Evolutionary conservation across 2,888 invertebrate species (phyloP), one percentile per base, ranked within the genome.

Genomic region (Athalia circularis): DNA sequence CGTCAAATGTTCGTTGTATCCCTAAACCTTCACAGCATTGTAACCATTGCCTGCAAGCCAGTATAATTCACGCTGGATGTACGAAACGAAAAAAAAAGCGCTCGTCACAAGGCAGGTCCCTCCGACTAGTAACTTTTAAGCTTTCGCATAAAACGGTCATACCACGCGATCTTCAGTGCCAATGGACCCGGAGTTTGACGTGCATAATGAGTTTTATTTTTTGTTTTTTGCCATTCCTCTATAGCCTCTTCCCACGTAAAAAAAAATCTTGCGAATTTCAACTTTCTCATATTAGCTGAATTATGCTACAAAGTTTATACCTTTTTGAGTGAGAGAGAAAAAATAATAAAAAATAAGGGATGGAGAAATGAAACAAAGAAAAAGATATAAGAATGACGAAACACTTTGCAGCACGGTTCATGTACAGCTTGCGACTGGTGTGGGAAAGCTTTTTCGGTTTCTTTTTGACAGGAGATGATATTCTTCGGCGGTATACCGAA

Each of bases 81-180:
- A 29, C 29, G 29, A 29, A 29, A 29, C 29, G 29, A 29, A 29
- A 29, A 29, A 29, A 29, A 29, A 29, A 29, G 29, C 2, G 29
- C 29, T 29, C 29, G 29, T 29, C 54, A 50, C 67, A 43, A 70
- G 72, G 15, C 47, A 72, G 57, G 5, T 47, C 9, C 45, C 52
- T 59, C 29, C 72, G 45, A 65, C 72, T 43, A 57, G 43, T 72
- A 57, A 72, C 43, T 59, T 72, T 72, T 59, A 72, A 57, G 52
- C 72, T 59, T 57, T 45, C 9, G 48, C 59, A 72, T 59, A 72
- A 72, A 72, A 72, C 72, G 47, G 72, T 15, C 47, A 72, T 72
- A 72, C 57, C 57, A 72, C 72, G 72, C 45, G 72, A 72, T 59
- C 72, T 72, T 57, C 59, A 59, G 45, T 9, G 45, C 72, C 15